Conservation (phyloP, 2,113 vertebrate genomes). For the Phasianus colchicus region DNA sequence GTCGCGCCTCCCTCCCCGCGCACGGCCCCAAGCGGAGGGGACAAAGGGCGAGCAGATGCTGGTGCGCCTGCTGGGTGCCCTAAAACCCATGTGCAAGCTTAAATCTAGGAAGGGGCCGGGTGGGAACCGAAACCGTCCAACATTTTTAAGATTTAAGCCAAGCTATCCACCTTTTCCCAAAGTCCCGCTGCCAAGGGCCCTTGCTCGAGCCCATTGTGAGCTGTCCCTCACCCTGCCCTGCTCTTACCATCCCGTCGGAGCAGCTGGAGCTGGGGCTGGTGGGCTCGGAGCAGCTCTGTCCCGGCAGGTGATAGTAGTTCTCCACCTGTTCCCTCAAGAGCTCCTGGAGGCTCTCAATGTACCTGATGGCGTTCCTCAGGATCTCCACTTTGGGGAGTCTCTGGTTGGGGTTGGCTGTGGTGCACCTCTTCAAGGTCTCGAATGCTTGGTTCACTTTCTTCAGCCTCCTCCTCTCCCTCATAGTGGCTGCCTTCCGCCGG, state of each 20-base stretch:
- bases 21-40: not conserved
- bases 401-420: slow-evolving; percentile 93
- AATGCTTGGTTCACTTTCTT: slow-evolving; percentile 98
- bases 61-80: not conserved
- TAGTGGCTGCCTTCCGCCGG: slow-evolving; percentile 93
- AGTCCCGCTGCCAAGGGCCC: no score
- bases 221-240: not conserved
- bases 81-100: not conserved
- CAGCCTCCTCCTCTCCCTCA: slow-evolving; percentile 94
- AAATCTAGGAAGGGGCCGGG: not conserved
- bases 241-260: slow-evolving; percentile 93
- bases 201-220: not conserved
- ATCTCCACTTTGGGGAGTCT: slow-evolving; percentile 98
- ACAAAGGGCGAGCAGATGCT: not conserved
- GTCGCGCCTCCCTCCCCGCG: not conserved
- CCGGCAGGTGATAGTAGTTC: slow-evolving; percentile 86
- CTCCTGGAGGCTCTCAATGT: slow-evolving; percentile 96
- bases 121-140: not conserved
- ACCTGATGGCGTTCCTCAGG: slow-evolving; percentile 95
- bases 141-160: not conserved
- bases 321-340: slow-evolving; percentile 93
- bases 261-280: slow-evolving; percentile 92
- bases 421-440: slow-evolving; percentile 93
- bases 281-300: slow-evolving; percentile 89
- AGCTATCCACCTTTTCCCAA: not conserved